phyloP scores from a whole-genome alignment of 2,888 invertebrate genomes.

The Tinea semifulvella region DNA sequence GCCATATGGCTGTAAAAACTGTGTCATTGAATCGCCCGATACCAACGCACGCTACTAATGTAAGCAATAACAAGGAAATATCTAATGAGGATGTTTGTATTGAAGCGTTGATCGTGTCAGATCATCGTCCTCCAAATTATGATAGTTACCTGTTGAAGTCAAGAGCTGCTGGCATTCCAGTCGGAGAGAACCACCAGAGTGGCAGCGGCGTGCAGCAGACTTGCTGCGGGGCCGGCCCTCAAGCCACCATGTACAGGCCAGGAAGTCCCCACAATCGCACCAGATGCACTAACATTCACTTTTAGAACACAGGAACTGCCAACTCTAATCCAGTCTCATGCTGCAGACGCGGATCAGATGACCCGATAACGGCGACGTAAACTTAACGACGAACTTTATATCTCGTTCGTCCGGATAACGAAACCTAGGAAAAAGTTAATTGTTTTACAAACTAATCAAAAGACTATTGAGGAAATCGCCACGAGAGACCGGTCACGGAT shows the following conservation, averaged over 20 bases:
- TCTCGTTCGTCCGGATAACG: conserved; percentile 33
- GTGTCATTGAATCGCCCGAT: conserved; percentile 9
- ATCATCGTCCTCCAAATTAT: no score
- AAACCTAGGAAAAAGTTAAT: conserved; percentile 32
- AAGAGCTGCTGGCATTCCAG: conserved; percentile 66
- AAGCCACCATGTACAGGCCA: conserved; percentile 23
- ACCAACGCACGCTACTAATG: not conserved
- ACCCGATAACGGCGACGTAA: conserved; percentile 48
- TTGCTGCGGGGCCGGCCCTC: conserved; percentile 36
- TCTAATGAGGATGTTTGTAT: conserved; percentile 9
- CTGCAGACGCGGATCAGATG: conserved; percentile 42
- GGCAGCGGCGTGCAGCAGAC: conserved; percentile 63
- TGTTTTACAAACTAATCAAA: conserved; percentile 14
- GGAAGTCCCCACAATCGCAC: conserved; percentile 22
- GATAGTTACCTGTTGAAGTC: conserved; percentile 60
- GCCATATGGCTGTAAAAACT: not conserved
- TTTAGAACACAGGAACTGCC: conserved; percentile 25
- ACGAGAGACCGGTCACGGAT: conserved; percentile 7
- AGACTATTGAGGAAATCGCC: conserved; percentile 30
- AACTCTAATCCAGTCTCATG: conserved; percentile 56
- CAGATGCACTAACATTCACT: conserved; percentile 31
- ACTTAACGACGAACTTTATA: conserved; percentile 19
- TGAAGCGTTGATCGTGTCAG: not conserved
- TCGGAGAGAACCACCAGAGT: conserved; percentile 51
- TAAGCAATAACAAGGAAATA: conserved; percentile 12